Evolutionary conservation across 2,888 invertebrate species (phyloP).

Genomic region (Hofmannophila pseudospretella): DNA sequence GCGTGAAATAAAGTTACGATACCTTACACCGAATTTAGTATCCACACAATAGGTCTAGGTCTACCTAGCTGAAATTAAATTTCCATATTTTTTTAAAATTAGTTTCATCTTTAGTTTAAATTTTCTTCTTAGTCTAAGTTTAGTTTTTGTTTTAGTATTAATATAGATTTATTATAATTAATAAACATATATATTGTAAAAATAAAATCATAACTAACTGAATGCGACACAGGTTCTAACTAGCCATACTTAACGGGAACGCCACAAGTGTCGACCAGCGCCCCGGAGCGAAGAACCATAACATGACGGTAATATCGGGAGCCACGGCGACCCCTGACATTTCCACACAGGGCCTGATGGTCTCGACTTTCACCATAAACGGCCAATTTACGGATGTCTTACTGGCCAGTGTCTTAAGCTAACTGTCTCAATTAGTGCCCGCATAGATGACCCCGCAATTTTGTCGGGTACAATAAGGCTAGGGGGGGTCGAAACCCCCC

Average conservation of each 20-base stretch:
- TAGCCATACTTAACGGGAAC: constrained; percentile 4
- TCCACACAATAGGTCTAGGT: too few relatives aligned
- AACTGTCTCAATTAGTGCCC: constrained; percentile 75
- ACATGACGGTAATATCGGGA: constrained; percentile 63
- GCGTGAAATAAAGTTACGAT: too few relatives aligned
- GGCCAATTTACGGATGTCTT: constrained; percentile 67
- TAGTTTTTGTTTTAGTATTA: too few relatives aligned
- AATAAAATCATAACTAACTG: not conserved
- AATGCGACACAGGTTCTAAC: not conserved
- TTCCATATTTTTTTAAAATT: too few relatives aligned
- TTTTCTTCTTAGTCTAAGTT: too few relatives aligned
- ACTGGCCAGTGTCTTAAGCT: constrained; percentile 65
- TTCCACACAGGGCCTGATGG: constrained; percentile 61
- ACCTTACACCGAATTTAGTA: too few relatives aligned
- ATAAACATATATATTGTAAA: too few relatives aligned
- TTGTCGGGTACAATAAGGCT: constrained; percentile 51
- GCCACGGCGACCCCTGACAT: constrained; percentile 68
- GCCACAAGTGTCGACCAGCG: constrained; percentile 25
- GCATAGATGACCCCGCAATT: constrained; percentile 72
- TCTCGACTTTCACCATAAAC: constrained; percentile 72
- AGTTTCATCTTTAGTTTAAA: too few relatives aligned
- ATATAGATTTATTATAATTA: too few relatives aligned
- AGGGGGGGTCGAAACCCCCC: too few relatives aligned
- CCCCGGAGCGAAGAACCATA: constrained; percentile 56
- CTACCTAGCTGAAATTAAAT: too few relatives aligned